Percentiles rank a stretch among this genome's conserved stretches.
Conservation (phyloP, 2,113 vertebrate species). For the Gadus macrocephalus region DNA sequence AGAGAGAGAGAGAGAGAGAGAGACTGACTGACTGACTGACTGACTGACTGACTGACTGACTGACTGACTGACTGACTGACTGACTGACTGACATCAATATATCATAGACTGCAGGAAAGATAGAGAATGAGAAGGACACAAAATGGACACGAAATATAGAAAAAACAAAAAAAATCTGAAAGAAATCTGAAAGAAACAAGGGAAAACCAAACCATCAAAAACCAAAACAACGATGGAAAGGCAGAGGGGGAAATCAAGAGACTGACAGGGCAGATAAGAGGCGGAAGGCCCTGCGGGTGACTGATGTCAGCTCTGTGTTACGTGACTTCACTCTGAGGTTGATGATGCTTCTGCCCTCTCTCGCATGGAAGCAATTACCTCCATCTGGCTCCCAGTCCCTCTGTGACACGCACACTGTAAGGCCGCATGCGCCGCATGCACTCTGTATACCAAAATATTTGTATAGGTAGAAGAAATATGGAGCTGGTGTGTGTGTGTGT, state of each 20-base stretch:
- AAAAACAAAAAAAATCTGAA: background rate
- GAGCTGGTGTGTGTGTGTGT: background rate
- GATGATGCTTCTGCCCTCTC: constrained; percentile 3
- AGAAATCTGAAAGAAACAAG: background rate
- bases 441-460: background rate
- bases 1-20: background rate
- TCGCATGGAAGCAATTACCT: constrained; percentile 53
- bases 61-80: background rate
- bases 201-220: background rate
- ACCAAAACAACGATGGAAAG: background rate
- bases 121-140: background rate
- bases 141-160: background rate
- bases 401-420: constrained; percentile 38
- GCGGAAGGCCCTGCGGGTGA: background rate
- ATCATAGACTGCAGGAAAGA: background rate
- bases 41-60: background rate
- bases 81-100: background rate
- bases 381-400: constrained; percentile 53
- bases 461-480: background rate
- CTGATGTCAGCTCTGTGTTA: constrained; percentile 17
- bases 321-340: constrained; percentile 27
- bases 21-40: background rate
- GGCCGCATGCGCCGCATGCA: background rate
- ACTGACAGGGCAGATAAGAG: background rate
- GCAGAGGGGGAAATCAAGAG: constrained; percentile 12